These are phyloP conservation scores for Narcine bancroftii DNA, from an alignment of 2,113 vertebrate genomes.

Conservation along the genomic window DNA sequence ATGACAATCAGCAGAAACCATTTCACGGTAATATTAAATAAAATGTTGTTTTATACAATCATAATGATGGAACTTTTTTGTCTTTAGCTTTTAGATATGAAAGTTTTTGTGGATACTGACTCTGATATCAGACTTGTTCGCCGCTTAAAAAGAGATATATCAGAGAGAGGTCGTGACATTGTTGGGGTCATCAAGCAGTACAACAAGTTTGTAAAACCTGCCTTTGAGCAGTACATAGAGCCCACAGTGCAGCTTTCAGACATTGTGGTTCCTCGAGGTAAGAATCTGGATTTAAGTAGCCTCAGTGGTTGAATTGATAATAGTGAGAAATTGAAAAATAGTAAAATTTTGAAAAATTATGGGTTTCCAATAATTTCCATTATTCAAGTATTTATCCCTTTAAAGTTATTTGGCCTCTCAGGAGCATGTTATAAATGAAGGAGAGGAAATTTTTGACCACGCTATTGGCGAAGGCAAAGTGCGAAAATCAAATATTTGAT, in stretches of 20 bases:
- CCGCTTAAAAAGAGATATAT: constrained; percentile 75
- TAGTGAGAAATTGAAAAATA: neutral
- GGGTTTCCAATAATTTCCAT: neutral
- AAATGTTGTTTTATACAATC: neutral
- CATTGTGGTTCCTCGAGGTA: constrained; percentile 83
- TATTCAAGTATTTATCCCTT: neutral
- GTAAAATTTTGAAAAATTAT: too few species aligned
- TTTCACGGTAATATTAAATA: neutral
- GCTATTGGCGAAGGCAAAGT: neutral
- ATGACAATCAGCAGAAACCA: neutral
- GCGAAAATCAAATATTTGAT: neutral
- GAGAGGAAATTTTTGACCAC: neutral
- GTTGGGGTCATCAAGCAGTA: constrained; percentile 79
- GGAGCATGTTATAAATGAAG: neutral
- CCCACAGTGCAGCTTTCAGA: constrained; percentile 78
- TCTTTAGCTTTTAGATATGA: constrained; percentile 79
- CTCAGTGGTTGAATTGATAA: neutral
- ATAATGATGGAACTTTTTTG: constrained; percentile 35
- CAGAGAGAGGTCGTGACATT: constrained; percentile 69
- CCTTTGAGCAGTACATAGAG: constrained; percentile 85
- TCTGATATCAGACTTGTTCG: constrained; percentile 81
- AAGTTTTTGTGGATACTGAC: constrained; percentile 85
- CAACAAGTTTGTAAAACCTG: constrained; percentile 81
- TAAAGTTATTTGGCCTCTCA: neutral
- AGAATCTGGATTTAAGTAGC: constrained; percentile 35